A percentile compares a stretch with the other conserved stretches of the same genome.
phyloP scores from a whole-genome alignment of 2,797 vertebrate genomes.

The Pseudochirops corinnae region DNA sequence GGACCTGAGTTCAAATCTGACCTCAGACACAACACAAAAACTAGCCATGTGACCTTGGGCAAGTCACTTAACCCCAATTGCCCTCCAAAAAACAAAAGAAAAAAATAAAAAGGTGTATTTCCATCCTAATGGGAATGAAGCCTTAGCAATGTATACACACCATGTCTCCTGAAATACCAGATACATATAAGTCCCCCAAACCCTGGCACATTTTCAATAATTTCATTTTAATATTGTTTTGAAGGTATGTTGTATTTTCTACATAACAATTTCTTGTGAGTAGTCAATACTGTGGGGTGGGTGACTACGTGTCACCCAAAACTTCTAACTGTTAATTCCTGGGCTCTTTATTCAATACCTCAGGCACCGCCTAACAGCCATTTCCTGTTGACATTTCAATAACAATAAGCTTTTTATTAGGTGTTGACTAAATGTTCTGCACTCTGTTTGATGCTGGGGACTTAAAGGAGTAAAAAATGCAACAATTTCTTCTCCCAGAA shows the following conservation, averaged over 20 bases:
- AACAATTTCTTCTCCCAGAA: neutral
- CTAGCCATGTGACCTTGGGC: too few species aligned
- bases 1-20: too few species aligned
- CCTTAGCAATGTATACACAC: neutral
- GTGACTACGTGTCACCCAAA: neutral
- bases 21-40: too few species aligned
- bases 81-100: too few species aligned
- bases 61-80: too few species aligned
- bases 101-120: neutral
- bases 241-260: neutral
- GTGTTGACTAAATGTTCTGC: neutral
- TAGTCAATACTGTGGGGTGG: neutral
- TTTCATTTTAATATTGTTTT: neutral
- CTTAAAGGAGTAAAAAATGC: neutral
- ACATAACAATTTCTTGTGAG: neutral
- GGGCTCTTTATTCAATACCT: neutral
- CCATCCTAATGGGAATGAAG: neutral
- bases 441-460: neutral
- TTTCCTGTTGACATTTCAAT: neutral
- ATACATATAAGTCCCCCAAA: neutral
- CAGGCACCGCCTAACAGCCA: neutral
- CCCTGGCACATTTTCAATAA: neutral
- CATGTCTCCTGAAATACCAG: conserved; percentile 37
- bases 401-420: neutral
- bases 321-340: neutral